Evolutionary conservation across 1,140 invertebrate genomes (phyloP), one percentile per base, ranked within the genome.

Genomic region (Gryon sp.): DNA sequence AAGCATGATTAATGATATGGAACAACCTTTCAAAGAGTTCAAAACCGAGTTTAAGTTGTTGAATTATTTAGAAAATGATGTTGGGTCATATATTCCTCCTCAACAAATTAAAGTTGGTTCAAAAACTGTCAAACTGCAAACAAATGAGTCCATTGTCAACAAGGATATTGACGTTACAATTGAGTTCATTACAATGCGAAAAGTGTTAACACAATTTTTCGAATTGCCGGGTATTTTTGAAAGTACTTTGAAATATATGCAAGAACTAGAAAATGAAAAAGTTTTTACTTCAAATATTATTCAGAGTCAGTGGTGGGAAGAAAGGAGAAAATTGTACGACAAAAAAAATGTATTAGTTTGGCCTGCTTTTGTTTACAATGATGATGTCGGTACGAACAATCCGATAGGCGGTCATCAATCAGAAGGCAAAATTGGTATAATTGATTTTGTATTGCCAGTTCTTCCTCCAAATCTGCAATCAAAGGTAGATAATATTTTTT

Each of bases 361-460:
- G 16, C 38, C 38, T n/a, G 2, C 9, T 9, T 41, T 19, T 41
- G 7, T 41, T 9, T 41, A 41, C 9, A 4, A 41, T 1, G 18
- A 18, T 41, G 38, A 41, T 41, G 4, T 6, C 18, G 38, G 38
- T 19, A 41, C 38, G 3, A 41, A 41, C n/a, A 20, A 41, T 20
- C 16, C 38, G 4, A 9, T 41, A 4, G 43, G 43, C 7, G 12
- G 43, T 12, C 43, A 28, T 12, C 45, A 48, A 48, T 26, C 45
- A 9, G 45, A 48, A 30, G 45, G 45, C 2, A 48, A 48, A 32
- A n/a, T 48, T 16, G 45, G 45, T 1, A 26, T 26, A 5, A 7
- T 48, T 4, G 45, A 48, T 14, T 2, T 48, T 18, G 15, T 48
- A 6, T 5, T 30, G 12, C 9, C 45, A 18, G 30, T 11, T 18